phyloP scores from a whole-genome alignment of 2,113 vertebrate species.

The Nettapus auritus region DNA sequence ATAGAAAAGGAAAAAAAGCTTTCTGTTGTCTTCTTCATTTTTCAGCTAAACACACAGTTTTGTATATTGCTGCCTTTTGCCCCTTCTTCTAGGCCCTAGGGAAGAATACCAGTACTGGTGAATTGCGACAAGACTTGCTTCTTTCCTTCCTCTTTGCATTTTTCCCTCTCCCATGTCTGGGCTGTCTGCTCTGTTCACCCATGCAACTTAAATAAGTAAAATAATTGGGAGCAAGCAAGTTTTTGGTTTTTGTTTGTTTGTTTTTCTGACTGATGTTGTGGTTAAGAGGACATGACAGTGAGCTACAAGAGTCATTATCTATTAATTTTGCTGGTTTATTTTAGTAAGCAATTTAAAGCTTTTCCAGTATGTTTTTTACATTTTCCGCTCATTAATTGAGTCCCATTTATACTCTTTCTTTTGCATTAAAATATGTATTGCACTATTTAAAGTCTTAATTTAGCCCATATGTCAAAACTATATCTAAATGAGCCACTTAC shows the following conservation, averaged over 20 bases:
- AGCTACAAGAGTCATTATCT: constrained; percentile 48
- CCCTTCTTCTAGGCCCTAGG: neutral
- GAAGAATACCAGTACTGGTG: neutral
- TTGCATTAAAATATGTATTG: constrained; percentile 65
- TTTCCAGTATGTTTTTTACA: constrained; percentile 58
- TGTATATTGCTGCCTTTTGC: neutral
- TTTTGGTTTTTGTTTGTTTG: neutral
- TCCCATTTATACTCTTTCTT: constrained; percentile 52
- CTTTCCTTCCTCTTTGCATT: accelerated
- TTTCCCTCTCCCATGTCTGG: accelerated
- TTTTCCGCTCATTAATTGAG: constrained; percentile 60
- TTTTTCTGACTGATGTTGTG: constrained; percentile 32
- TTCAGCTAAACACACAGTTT: accelerated
- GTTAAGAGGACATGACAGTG: constrained; percentile 61
- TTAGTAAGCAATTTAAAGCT: constrained; percentile 64
- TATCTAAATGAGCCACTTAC: constrained; percentile 55
- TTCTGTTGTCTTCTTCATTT: neutral
- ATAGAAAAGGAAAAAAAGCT: neutral
- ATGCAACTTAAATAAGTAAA: neutral
- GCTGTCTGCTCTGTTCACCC: neutral
- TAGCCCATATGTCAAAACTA: constrained; percentile 65
- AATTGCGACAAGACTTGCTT: neutral
- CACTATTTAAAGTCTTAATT: constrained; percentile 66
- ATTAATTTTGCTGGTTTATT: constrained; percentile 63
- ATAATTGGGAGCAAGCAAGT: neutral